Base-by-base conservation (phyloP, 2,113 vertebrate genomes). In the Peromyscus maniculatus region DNA sequence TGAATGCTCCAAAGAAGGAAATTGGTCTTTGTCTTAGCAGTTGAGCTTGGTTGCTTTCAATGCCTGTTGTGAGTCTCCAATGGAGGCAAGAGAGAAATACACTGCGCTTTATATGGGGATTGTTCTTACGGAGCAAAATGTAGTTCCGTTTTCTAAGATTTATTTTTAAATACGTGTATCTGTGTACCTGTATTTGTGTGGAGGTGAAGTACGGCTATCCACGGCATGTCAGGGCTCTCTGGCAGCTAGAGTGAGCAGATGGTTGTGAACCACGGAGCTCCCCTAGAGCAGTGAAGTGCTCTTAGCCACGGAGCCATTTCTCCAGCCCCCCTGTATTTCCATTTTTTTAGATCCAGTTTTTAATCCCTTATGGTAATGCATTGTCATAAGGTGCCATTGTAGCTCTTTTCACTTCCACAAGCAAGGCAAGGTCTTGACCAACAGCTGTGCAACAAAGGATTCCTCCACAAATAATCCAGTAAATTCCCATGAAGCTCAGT, bases 341-440 rank as follows among this genome's bases (percentile, higher is more conserved):
- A 10, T 72, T 90, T 86, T 90, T 80, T 67, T 72, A 78, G 91
- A 31, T 31, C 31, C 74, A 9, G 67, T 46, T 86, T 66, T 46
- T 66, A 86, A 66, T 66, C 43, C 22, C 24, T 17, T 64, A 17
- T 28, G 46, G 24, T 72, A 11, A 72, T 52, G 46, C n/a, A 87
- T 33, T 36, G 24, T 49, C 46, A 77, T 96, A 95, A 72, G 80
- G 91, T 64, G 77, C 80, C 83, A 19, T 4, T 72, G n/a, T 62
- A 62, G 77, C 79, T 43, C 88, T 69, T 75, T 87, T n/a, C 17
- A n/a, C 33, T 94, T 26, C 88, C 64, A 74, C 74, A 75, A 95
- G 59, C 69, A 52, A 97, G 92, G 17, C 46, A n/a, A 52, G 80
- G 33, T 66, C 66, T 74, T 67, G 28, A 87, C 74, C 93, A 80